Evolutionary conservation across 2,797 vertebrate species (phyloP), one percentile per base, ranked within the genome.

Genomic region (Pelochelys cantorii): DNA sequence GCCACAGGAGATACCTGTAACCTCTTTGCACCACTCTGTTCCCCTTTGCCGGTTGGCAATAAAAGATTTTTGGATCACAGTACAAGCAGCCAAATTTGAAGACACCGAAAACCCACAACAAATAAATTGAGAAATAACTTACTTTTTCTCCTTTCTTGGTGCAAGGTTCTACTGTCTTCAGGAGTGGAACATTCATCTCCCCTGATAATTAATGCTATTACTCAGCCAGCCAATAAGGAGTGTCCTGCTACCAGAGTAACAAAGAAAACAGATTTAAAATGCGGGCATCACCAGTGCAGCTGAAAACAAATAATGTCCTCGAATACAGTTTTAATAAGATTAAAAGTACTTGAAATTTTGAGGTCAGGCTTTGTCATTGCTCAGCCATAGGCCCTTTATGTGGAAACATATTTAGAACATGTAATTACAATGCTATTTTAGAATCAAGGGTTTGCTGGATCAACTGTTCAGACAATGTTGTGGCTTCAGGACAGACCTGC

Each of bases 261-360:
- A 55, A 83, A 87, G 31, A 91, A 88, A 27, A 79, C 8, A 62
- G 79, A 90, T 86, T 54, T 83, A 89, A 94, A 93, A 18, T 31
- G 42, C 91, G 89, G 62, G 18, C 37, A 88, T 79, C 88, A 78
- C 31, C 53, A 88, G 81, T 92, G 95, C 95, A 96, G 92, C 95
- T 96, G 95, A 96, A 96, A 97, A 93, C 93, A 96, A 95, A 92
- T 89, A 13, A 91, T 94, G 31, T 92, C 82, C 59, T 90, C 82
- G 88, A 56, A 86, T 60, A 79, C 1, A 22, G 42, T 92, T 96
- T 92, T 93, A 65, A 79, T 74, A 62, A 84, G 57, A 95, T 27
- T 88, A 91, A 91, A 79, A 3, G 1, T 90, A 65, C 31, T 85
- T 94, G 56, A 25, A 91, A 91, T 90, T 78, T 83, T 93, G 34